Conservation (phyloP, 2,888 invertebrate species). For the Diabrotica balteata region DNA sequence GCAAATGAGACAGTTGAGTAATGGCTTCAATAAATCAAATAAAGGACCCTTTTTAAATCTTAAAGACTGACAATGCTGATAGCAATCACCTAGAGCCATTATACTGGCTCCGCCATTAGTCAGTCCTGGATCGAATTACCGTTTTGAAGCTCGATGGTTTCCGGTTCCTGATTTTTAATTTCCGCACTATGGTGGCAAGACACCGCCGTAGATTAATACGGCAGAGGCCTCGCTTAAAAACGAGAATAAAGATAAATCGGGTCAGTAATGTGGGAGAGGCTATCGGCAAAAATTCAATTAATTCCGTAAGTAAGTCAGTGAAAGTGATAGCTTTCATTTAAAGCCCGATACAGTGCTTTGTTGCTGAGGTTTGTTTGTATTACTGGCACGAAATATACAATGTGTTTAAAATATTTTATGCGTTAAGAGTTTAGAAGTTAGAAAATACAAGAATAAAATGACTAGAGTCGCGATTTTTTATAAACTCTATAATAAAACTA, state of each 20-base stretch:
- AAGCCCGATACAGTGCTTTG: too few species aligned
- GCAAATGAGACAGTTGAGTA: conserved; percentile 55
- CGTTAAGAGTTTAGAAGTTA: too few species aligned
- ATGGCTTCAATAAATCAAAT: conserved; percentile 55
- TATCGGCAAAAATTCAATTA: conserved; percentile 31
- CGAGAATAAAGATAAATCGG: conserved; percentile 29
- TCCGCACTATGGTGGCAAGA: conserved; percentile 40
- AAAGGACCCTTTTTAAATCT: conserved; percentile 44
- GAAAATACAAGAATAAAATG: too few species aligned
- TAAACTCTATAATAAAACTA: too few species aligned
- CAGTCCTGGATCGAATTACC: conserved; percentile 39
- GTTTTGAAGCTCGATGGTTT: conserved; percentile 43
- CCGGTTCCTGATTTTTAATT: conserved; percentile 56
- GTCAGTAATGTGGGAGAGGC: conserved; percentile 26
- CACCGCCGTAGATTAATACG: conserved; percentile 15
- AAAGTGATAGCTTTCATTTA: too few species aligned
- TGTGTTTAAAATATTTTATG: too few species aligned
- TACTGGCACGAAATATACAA: too few species aligned
- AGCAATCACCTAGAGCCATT: conserved; percentile 34
- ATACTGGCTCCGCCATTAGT: conserved; percentile 35
- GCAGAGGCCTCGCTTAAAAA: conserved; percentile 3
- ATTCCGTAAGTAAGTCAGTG: conserved; percentile 1
- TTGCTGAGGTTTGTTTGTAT: too few species aligned
- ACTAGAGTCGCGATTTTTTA: too few species aligned
- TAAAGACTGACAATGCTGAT: conserved; percentile 37